These are phyloP conservation scores for Phylloscopus collybita DNA, from an alignment of 2,797 vertebrate genomes.

Conservation along the genomic window DNA sequence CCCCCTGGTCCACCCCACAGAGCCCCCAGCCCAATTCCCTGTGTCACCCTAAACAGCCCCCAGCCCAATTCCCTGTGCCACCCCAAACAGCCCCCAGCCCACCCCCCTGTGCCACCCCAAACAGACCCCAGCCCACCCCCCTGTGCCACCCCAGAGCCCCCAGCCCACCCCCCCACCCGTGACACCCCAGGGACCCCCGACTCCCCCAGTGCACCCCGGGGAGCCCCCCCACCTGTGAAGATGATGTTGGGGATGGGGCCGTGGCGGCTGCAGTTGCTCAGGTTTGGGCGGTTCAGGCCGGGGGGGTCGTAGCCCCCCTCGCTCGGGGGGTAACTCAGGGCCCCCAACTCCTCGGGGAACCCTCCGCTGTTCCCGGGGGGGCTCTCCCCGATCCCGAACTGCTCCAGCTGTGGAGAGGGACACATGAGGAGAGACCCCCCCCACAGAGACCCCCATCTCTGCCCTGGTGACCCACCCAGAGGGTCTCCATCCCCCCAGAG, in stretches of 20 bases:
- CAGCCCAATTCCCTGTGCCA: no score
- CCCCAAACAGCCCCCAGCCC: no score
- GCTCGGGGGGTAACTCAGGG: neutral
- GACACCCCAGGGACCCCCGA: neutral
- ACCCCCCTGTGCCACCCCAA: no score
- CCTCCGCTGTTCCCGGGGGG: conserved; percentile 61
- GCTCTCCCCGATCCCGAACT: conserved; percentile 82
- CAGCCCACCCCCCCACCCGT: neutral
- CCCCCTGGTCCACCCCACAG: no score
- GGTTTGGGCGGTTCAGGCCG: conserved; percentile 82
- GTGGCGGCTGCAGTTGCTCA: conserved; percentile 76
- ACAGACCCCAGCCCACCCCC: no score
- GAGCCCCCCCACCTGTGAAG: conserved; percentile 81
- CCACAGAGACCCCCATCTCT: neutral
- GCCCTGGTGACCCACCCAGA: neutral
- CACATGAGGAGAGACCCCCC: rapidly evolving
- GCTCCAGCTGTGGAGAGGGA: conserved; percentile 50
- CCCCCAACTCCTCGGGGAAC: conserved; percentile 65
- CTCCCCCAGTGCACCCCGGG: neutral
- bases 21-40: no score
- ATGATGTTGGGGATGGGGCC: conserved; percentile 88
- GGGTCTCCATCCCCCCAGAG: no score
- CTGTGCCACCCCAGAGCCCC: no score
- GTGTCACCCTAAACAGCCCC: no score
- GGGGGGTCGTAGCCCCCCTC: conserved; percentile 81